Percentiles rank a stretch among this genome's conserved stretches.
phyloP scores from a whole-genome alignment of 1,140 invertebrate genomes.

The Scaptomyza pallida region DNA sequence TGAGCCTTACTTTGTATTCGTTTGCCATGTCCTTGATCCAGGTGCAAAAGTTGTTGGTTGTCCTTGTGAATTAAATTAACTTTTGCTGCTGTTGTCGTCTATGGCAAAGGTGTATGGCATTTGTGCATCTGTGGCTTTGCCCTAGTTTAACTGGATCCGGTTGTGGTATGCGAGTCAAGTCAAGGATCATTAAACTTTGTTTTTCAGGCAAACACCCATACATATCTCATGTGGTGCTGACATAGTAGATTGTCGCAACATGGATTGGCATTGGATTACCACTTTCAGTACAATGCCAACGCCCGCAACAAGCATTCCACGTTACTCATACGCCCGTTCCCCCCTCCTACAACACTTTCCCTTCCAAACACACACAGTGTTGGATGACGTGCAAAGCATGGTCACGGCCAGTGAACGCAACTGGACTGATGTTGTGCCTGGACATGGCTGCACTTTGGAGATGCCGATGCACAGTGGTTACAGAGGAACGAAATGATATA shows the following conservation, averaged over 20 bases:
- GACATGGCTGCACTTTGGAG: constrained; percentile 13
- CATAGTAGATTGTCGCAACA: constrained; percentile 26
- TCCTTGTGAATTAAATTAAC: background rate
- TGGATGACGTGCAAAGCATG: constrained; percentile 30
- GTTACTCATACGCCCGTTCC: constrained; percentile 5
- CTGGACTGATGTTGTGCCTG: background rate
- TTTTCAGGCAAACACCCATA: constrained; percentile 22
- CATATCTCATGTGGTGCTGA: constrained; percentile 29
- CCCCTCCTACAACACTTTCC: constrained; percentile 52
- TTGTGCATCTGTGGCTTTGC: constrained; percentile 2
- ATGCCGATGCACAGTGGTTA: constrained; percentile 1
- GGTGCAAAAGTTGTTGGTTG: background rate
- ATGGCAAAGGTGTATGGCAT: background rate
- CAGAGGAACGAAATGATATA: background rate
- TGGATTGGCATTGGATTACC: constrained; percentile 62
- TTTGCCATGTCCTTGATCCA: background rate
- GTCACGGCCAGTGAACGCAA: constrained; percentile 26
- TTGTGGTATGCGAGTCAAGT: constrained; percentile 49
- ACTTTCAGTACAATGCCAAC: constrained; percentile 55
- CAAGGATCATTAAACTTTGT: constrained; percentile 78
- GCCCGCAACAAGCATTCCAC: constrained; percentile 33
- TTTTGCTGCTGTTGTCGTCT: background rate
- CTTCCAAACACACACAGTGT: constrained; percentile 33
- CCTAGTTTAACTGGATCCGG: constrained; percentile 58
- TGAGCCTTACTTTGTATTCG: constrained; percentile 1